These are phyloP conservation scores for Erythrocercus mccallii DNA, from an alignment of 2,113 vertebrate species.

Conservation along the genomic window DNA sequence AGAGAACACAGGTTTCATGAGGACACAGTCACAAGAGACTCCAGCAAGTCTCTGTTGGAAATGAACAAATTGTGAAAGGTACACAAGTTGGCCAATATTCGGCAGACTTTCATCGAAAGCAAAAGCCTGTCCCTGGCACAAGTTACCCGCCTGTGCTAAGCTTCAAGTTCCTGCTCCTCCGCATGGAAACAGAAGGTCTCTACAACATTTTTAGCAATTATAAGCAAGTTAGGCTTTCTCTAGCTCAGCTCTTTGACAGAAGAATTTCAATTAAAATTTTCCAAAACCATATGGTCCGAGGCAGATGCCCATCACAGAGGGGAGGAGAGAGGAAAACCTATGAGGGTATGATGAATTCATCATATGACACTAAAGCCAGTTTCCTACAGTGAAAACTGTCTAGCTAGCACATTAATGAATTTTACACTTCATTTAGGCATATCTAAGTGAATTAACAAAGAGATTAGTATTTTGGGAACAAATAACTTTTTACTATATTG, in stretches of 20 bases:
- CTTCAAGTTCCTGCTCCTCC: neutral
- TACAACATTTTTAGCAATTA: neutral
- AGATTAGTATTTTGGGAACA: neutral
- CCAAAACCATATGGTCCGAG: constrained; percentile 1
- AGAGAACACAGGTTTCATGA: neutral
- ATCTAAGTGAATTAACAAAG: neutral
- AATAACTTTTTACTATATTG: neutral
- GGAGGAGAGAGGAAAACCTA: neutral
- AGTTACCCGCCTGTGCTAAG: neutral
- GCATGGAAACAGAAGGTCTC: neutral
- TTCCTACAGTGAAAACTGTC: neutral
- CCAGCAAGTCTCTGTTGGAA: neutral
- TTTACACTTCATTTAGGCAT: constrained; percentile 17
- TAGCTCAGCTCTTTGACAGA: neutral
- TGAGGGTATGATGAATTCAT: neutral
- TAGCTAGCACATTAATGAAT: neutral
- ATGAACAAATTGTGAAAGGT: neutral
- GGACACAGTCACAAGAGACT: neutral
- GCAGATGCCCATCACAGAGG: constrained; percentile 26
- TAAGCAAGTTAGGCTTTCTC: neutral
- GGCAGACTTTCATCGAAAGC: constrained; percentile 56
- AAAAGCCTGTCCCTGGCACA: constrained; percentile 44
- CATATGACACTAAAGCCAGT: neutral
- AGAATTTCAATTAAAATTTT: neutral
- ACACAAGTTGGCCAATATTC: neutral